Evolutionary conservation across 2,888 invertebrate species (phyloP).

Genomic region (Eudasyphora cyanicolor): DNA sequence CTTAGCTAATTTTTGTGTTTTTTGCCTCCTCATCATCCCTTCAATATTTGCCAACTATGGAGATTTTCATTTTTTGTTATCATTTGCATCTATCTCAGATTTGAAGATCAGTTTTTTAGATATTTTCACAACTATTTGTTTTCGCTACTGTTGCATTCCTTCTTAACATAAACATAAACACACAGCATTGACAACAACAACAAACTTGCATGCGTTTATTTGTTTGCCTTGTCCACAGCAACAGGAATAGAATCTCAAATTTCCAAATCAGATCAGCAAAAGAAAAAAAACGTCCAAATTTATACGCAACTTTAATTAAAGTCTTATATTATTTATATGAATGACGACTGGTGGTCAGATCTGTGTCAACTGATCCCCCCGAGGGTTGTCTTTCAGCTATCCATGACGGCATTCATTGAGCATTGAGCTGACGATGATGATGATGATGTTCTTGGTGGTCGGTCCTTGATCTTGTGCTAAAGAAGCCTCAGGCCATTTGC

Average conservation of each 20-base stretch:
- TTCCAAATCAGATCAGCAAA: conserved; percentile 24
- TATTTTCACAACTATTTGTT: conserved; percentile 25
- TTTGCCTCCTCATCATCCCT: conserved; percentile 34
- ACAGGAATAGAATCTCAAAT: conserved; percentile 55
- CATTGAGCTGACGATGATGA: neutral
- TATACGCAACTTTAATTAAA: conserved; percentile 48
- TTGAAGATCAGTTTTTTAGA: conserved; percentile 15
- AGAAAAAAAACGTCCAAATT: conserved; percentile 22
- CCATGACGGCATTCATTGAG: neutral
- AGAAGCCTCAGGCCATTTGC: neutral
- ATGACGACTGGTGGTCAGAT: neutral
- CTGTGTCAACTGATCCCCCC: neutral
- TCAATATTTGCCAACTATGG: neutral
- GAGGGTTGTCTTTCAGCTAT: conserved; percentile 31
- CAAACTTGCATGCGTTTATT: neutral
- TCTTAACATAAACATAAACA: conserved; percentile 50
- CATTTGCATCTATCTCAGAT: conserved; percentile 46
- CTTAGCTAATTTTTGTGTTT: neutral
- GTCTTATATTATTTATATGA: conserved; percentile 30
- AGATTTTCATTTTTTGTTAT: conserved; percentile 24
- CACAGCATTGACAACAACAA: neutral
- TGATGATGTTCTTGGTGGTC: conserved; percentile 45
- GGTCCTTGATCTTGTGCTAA: conserved; percentile 36
- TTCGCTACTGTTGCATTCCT: conserved; percentile 54
- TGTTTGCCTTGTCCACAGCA: conserved; percentile 46